Base-by-base conservation (phyloP, 2,113 vertebrate species). In the Zeus faber region DNA sequence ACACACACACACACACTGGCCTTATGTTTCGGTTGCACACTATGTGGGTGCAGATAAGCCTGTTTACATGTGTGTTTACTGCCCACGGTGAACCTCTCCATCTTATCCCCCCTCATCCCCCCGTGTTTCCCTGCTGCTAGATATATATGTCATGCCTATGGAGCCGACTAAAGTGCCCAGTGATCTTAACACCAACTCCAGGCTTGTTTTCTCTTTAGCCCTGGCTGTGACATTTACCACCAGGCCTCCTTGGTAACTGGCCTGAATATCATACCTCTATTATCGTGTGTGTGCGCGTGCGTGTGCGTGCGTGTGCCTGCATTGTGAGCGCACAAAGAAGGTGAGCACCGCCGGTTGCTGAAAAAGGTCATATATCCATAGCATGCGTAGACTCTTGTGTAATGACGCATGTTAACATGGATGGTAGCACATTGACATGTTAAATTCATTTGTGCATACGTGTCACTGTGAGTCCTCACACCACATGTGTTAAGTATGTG, bases 141-240 rank as follows among this genome's bases (percentile, higher is more conserved):
- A 26, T 85, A 77, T 85, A 77, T 84, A 80, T 80, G 79, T 82
- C 79, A 82, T 50, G 50, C 73, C 79, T 70, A 80, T 67, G 70
- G 82, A 68, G 79, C 59, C 3, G 21, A 74, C 77, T 70, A 66
- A 61, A 46, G 65, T 40, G 43, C 64, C 61, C 69, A 50, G 66
- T 81, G 81, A 83, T 85, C 74, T 85, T 58, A 74, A 79, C 78
- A 64, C 60, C 70, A 37, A 70, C 60, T 50, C 68, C 67, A 77
- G 80, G 69, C 72, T 77, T 84, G 74, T 81, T 84, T 81, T 81
- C 72, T 74, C 76, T 85, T 84, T 85, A 81, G 76, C 85, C 74
- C 67, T 8, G 55, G 74, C 67, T 65, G 25, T 87, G 85, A 84
- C 80, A 83, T 87, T 84, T 84, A 77, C 64, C 76, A 77, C 63